Evolutionary conservation across 2,888 invertebrate genomes (phyloP), one percentile per base, ranked within the genome.

Genomic region (Drosophila subquinaria): DNA sequence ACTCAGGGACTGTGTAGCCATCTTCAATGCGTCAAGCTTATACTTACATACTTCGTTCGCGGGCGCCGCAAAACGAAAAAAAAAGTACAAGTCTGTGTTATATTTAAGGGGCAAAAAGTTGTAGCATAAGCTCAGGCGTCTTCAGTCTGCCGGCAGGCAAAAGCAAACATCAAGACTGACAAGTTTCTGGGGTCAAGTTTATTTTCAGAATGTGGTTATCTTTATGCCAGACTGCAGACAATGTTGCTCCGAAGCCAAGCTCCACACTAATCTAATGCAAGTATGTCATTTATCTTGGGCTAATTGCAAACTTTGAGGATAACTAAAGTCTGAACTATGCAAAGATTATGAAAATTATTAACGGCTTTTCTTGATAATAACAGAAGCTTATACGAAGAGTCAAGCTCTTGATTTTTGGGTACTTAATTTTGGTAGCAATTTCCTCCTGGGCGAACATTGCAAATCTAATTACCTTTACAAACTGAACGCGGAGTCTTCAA

Each of bases 71-170:
- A 53, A 76, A 67, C 53, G 42, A 59, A 67, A 85, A 56, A 56
- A 47, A 15, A 59, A 52, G 6, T 36, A 35, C n/a, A 60, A 53
- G 43, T 43, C 47, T 38, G 15, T 15, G 17, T 23, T 11, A 59
- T 15, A 59, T 36, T 17, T 53, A 30, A 8, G 20, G 1, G 10
- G 17, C 38, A 45, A 63, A 78, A 75, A 82, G 47, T 59, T 82
- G 62, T 61, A 70, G 89, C 70, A 76, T 73, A 82, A 53, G 63
- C 45, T 65, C 11, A 55, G 83, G 73, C 87, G 81, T 59, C 76
- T 64, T 63, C n/a, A 52, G 70, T 73, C 76, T 64, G 85, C 47
- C 52, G 33, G 5, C 59, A 45, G 61, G 52, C 53, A 67, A 45
- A 20, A 53, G 47, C 57, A 72, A 65, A 40, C 63, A 45, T 60